phyloP scores from a whole-genome alignment of 2,888 invertebrate genomes.

The Dryococelus australis region DNA sequence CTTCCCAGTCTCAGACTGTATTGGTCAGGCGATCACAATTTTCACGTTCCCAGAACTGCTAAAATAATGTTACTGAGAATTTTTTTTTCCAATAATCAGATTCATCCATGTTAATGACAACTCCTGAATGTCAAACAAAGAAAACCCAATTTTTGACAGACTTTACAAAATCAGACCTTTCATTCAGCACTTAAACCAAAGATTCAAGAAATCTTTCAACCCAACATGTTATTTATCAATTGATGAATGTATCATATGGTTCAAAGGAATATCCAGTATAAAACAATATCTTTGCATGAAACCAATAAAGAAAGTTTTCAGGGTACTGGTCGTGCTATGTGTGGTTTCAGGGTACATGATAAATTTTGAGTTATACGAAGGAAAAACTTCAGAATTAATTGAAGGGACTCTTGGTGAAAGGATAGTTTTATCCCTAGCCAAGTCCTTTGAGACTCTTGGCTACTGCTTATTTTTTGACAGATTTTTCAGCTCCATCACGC shows the following conservation, averaged over 20 bases:
- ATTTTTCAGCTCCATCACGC: slow-evolving; percentile 50
- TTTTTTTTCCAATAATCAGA: slow-evolving; percentile 21
- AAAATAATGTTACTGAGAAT: background rate
- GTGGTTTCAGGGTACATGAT: slow-evolving; percentile 43
- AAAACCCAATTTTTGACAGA: slow-evolving; percentile 46
- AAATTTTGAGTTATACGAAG: slow-evolving; percentile 43
- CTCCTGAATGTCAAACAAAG: slow-evolving; percentile 31
- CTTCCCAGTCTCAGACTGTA: slow-evolving; percentile 30
- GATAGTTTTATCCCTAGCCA: slow-evolving; percentile 49
- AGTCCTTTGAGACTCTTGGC: slow-evolving; percentile 47
- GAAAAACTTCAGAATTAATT: background rate
- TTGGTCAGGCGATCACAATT: slow-evolving; percentile 31
- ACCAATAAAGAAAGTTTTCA: slow-evolving; percentile 47
- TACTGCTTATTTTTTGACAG: slow-evolving; percentile 51
- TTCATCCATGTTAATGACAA: slow-evolving; percentile 29
- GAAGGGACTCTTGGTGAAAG: slow-evolving; percentile 47
- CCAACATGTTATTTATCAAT: slow-evolving; percentile 43
- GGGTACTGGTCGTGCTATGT: slow-evolving; percentile 50
- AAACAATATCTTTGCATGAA: slow-evolving; percentile 41
- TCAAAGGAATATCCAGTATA: slow-evolving; percentile 47
- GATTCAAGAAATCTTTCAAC: slow-evolving; percentile 37
- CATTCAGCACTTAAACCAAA: slow-evolving; percentile 38
- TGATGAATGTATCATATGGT: slow-evolving; percentile 50
- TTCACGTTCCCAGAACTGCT: slow-evolving; percentile 26
- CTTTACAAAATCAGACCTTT: slow-evolving; percentile 50